Evolutionary conservation across 1,140 invertebrate genomes (phyloP).

Genomic region (Archegozetes longisetosus): DNA sequence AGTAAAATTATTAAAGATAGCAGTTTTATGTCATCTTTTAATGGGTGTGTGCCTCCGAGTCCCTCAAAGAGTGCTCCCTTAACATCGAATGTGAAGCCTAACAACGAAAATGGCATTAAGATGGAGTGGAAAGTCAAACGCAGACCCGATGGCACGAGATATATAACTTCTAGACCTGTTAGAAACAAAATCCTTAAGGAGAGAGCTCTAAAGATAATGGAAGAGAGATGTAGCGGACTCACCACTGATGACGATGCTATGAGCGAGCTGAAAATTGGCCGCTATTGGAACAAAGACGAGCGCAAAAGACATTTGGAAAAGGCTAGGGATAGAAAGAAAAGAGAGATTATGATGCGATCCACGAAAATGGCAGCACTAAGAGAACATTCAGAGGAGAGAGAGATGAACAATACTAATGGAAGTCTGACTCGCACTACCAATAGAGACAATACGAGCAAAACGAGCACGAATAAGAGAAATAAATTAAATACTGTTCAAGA

Average conservation of each 20-base stretch:
- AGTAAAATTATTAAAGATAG: too few relatives aligned
- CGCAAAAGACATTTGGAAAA: conserved; percentile 54
- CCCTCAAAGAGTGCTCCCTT: too few relatives aligned
- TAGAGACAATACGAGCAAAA: too few relatives aligned
- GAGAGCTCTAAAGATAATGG: conserved; percentile 45
- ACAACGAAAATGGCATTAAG: conserved; percentile 19
- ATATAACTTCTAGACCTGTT: conserved; percentile 54
- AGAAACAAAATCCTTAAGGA: conserved; percentile 50
- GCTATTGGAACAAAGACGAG: conserved; percentile 64
- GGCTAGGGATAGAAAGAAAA: conserved; percentile 42
- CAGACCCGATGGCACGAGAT: conserved; percentile 55
- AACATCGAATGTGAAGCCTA: conserved; percentile 37
- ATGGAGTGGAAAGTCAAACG: conserved; percentile 69
- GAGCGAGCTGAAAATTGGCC: conserved; percentile 60
- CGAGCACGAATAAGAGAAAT: too few relatives aligned
- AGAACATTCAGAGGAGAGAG: conserved; percentile 15
- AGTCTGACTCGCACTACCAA: too few relatives aligned
- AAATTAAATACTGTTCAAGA: too few relatives aligned
- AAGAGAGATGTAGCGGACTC: conserved; percentile 49
- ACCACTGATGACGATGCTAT: conserved; percentile 67
- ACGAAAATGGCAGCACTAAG: conserved; percentile 13
- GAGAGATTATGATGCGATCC: conserved; percentile 27
- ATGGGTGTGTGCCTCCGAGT: too few relatives aligned
- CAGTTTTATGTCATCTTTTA: too few relatives aligned
- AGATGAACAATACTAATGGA: too few relatives aligned